Evolutionary conservation across 2,888 invertebrate species (phyloP).

Genomic region (Scrobipalpa atriplicella): DNA sequence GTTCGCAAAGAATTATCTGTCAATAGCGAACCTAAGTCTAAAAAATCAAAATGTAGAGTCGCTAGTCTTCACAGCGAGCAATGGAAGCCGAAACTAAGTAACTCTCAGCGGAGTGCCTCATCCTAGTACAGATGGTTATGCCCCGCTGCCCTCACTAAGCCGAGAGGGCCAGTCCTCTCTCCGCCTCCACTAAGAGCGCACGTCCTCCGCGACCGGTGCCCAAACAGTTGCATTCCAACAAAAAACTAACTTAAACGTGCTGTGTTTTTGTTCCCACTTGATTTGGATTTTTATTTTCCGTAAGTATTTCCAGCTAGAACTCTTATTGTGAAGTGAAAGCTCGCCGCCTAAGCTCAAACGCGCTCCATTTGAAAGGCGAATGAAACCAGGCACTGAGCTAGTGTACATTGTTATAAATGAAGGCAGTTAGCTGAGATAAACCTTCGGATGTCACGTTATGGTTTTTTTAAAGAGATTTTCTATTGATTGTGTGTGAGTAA

Average conservation of each 20-base stretch:
- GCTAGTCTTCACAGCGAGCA: conserved; percentile 38
- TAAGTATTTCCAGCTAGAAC: conserved; percentile 55
- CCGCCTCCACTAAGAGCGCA: conserved; percentile 49
- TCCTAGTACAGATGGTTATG: conserved; percentile 53
- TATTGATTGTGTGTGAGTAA: conserved; percentile 7
- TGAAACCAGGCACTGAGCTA: conserved; percentile 48
- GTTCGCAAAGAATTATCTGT: too few relatives aligned
- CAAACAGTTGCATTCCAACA: conserved; percentile 54
- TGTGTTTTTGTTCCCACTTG: conserved; percentile 56
- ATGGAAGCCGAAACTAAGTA: conserved; percentile 60
- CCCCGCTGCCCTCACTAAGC: conserved; percentile 65
- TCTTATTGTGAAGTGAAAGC: conserved; percentile 51
- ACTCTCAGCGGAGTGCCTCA: conserved; percentile 43
- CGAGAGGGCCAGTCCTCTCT: conserved; percentile 70
- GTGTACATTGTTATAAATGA: conserved; percentile 40
- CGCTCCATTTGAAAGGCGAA: conserved; percentile 55
- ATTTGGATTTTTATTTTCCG: conserved; percentile 66
- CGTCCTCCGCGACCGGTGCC: conserved; percentile 57
- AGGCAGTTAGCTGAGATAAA: conserved; percentile 14
- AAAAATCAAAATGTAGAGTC: not conserved
- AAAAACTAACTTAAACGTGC: conserved; percentile 65
- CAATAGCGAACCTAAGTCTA: too few relatives aligned
- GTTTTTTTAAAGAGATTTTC: conserved; percentile 17
- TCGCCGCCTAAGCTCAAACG: conserved; percentile 47
- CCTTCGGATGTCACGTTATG: conserved; percentile 23